Evolutionary conservation across 2,888 invertebrate genomes (phyloP), one percentile per base, ranked within the genome.

Genomic region (Serrognathus titanus): DNA sequence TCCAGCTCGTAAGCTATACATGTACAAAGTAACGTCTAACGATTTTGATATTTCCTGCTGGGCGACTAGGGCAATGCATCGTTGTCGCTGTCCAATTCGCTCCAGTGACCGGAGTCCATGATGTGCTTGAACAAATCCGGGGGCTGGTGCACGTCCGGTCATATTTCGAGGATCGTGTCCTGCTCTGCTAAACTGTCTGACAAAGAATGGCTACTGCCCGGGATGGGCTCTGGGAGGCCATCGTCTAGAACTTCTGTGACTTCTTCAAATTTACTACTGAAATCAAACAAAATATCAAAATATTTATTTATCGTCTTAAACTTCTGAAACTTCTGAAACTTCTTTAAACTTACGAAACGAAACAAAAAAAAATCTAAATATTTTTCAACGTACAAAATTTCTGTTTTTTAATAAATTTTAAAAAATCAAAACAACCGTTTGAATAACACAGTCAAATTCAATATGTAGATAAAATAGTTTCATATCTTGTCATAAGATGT

Each of bases 231-330:
- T 12, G 75, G 75, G 48, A 76, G 64, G 43, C 73, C 70, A 58
- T 77, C 77, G 63, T 76, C 75, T 59, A 76, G 63, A 12, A 75
- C 73, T 59, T 76, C 76, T 20, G 76, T 75, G 31, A 75, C 72
- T 60, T 76, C 77, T 62, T 77, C 77, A 58, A 76, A 75, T 60
- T 72, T 71, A 64, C 76, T 75, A 64, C 73, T 75, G 65, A 40
- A 71, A 71, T 41, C 9, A 58, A 24, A 55, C 11, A 50, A 37
- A 31, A 10, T 12, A 24, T 43, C 13, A 40, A 40, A 40, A 40
- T 9, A 40, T 16, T 16, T 16, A 16, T 16, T 16, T 16, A 16
- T 16, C 16, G 13, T 8, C 13, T 40, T 1, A 8, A 40, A 12
- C 13, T 2, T 31, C 24, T 31, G 4, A n/a, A n/a, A n/a, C n/a